phyloP scores from a whole-genome alignment of 2,888 invertebrate genomes.

The Ferrisia virgata region DNA sequence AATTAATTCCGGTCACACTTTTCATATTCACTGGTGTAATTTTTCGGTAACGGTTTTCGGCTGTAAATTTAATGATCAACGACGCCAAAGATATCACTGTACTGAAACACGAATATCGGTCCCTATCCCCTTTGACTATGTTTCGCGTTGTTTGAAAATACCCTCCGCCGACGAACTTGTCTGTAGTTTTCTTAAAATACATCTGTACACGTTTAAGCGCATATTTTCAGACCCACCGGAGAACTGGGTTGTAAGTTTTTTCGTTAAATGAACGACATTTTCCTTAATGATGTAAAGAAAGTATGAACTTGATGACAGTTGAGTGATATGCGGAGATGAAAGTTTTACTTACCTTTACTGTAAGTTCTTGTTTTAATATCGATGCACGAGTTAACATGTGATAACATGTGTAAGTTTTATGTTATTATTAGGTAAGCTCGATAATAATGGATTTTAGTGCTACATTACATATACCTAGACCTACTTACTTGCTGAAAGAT shows the following conservation, averaged over 20 bases:
- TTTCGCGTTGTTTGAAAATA: constrained; percentile 9
- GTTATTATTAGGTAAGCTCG: background rate
- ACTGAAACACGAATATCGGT: constrained; percentile 36
- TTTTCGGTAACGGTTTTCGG: background rate
- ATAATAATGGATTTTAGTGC: background rate
- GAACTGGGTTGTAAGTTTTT: constrained; percentile 16
- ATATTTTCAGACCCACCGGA: constrained; percentile 22
- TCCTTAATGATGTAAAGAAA: background rate
- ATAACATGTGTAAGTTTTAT: background rate
- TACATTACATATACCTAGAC: background rate
- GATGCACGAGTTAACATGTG: background rate
- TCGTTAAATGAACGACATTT: constrained; percentile 22
- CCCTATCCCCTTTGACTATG: constrained; percentile 22
- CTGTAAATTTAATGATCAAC: constrained; percentile 30
- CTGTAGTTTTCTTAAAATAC: constrained; percentile 34
- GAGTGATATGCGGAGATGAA: constrained; percentile 14
- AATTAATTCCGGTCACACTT: constrained; percentile 24
- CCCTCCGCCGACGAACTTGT: constrained; percentile 22
- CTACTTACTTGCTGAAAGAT: background rate
- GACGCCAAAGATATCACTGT: constrained; percentile 37
- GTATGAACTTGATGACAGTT: constrained; percentile 22
- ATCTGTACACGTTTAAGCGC: constrained; percentile 36
- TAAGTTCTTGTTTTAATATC: background rate
- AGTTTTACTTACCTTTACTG: background rate
- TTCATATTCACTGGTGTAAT: constrained; percentile 6